These are phyloP conservation scores for Pristiophorus japonicus DNA, from an alignment of 2,113 vertebrate genomes.

Conservation along the genomic window DNA sequence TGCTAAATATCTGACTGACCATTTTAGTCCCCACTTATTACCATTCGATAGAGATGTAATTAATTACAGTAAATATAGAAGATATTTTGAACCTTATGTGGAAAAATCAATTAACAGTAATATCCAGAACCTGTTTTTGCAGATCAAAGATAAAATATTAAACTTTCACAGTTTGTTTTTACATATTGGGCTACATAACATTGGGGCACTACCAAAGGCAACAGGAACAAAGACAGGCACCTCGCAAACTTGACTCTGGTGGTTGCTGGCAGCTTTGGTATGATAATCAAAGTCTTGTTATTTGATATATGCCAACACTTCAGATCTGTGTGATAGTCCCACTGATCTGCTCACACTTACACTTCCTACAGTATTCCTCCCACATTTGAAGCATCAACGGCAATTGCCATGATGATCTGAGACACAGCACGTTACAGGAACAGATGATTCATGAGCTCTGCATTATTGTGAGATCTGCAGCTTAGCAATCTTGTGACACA, in stretches of 20 bases:
- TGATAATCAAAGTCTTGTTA: not conserved
- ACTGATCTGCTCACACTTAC: not conserved
- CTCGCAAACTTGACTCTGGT: not conserved
- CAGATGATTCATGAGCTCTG: not conserved
- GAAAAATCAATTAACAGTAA: not conserved
- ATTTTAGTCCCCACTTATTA: not conserved
- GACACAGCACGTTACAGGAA: not conserved
- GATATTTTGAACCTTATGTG: not conserved
- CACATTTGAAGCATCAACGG: not conserved
- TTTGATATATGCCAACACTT: constrained; percentile 9
- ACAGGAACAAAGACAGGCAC: not conserved
- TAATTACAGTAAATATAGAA: constrained; percentile 12
- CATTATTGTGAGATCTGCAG: not conserved
- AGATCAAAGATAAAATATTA: not conserved
- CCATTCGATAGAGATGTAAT: not conserved
- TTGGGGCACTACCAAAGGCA: no score
- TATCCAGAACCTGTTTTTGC: not conserved
- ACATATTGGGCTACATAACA: not conserved
- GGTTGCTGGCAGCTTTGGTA: not conserved
- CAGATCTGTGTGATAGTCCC: not conserved
- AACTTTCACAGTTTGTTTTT: not conserved
- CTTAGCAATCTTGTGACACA: not conserved
- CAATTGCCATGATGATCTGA: not conserved
- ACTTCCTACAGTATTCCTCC: not conserved
- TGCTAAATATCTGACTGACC: not conserved